phyloP scores from a whole-genome alignment of 2,888 invertebrate species.

The Anthophora plumipes region DNA sequence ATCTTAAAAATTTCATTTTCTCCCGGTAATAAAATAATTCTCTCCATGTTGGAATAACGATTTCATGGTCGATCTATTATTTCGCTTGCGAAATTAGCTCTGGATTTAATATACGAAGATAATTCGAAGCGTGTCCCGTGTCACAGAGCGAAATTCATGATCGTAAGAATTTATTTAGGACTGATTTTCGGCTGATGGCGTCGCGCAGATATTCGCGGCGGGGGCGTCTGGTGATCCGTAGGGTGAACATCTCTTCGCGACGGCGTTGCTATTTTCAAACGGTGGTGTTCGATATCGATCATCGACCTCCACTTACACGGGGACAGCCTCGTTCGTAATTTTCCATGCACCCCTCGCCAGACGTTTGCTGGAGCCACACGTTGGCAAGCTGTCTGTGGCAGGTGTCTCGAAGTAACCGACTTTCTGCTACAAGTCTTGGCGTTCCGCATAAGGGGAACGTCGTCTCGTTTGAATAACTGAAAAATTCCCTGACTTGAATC shows the following conservation, averaged over 20 bases:
- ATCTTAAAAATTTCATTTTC: no score
- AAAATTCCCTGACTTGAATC: neutral
- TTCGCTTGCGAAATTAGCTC: no score
- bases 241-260: constrained; percentile 55
- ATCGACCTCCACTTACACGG: constrained; percentile 35
- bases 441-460: neutral
- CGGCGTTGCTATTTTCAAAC: constrained; percentile 55
- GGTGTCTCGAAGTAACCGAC: constrained; percentile 29
- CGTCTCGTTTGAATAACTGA: neutral
- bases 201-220: constrained; percentile 44
- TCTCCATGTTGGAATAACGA: no score
- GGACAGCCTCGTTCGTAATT: constrained; percentile 47
- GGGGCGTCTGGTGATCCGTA: constrained; percentile 34
- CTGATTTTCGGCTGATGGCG: constrained; percentile 39
- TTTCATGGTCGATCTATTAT: no score
- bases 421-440: neutral
- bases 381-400: constrained; percentile 46
- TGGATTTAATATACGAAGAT: neutral
- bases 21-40: no score
- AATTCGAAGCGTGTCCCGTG: neutral
- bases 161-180: constrained; percentile 48
- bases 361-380: constrained; percentile 12
- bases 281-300: constrained; percentile 62
- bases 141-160: constrained; percentile 12
- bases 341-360: constrained; percentile 58